Evolutionary conservation across 1,140 invertebrate genomes (phyloP).

Genomic region (Rhopalosiphum padi): DNA sequence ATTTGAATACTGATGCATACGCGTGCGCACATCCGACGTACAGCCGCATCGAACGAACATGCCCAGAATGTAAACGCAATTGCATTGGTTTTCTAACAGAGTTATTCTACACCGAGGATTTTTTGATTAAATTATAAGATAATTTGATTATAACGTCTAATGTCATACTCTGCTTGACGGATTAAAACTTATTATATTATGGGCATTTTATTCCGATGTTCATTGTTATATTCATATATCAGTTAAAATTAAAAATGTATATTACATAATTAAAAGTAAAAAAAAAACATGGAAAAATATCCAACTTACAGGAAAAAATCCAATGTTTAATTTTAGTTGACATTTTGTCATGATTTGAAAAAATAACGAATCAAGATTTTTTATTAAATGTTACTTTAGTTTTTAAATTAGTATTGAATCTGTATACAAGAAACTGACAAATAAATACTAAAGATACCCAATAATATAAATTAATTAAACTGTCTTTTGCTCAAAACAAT

Average conservation of each 20-base stretch:
- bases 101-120: not conserved
- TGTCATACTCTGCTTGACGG: not conserved
- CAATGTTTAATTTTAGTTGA: not conserved
- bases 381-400: not conserved
- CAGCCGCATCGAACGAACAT: not conserved
- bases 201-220: not conserved
- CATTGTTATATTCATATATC: not conserved
- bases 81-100: not conserved
- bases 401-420: not conserved
- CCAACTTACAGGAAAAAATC: not conserved
- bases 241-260: not conserved
- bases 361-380: not conserved
- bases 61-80: not conserved
- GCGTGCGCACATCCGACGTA: not conserved
- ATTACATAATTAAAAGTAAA: not conserved
- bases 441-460: not conserved
- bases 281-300: not conserved
- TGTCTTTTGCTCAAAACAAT: not conserved
- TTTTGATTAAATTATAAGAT: not conserved
- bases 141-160: not conserved
- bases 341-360: not conserved
- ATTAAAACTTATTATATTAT: not conserved
- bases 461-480: not conserved
- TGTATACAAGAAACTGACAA: not conserved
- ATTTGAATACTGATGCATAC: not conserved